Percentiles rank a stretch among this genome's conserved stretches.
Evolutionary conservation across 1,140 invertebrate genomes (phyloP).

Genomic region (Mercenaria mercenaria): DNA sequence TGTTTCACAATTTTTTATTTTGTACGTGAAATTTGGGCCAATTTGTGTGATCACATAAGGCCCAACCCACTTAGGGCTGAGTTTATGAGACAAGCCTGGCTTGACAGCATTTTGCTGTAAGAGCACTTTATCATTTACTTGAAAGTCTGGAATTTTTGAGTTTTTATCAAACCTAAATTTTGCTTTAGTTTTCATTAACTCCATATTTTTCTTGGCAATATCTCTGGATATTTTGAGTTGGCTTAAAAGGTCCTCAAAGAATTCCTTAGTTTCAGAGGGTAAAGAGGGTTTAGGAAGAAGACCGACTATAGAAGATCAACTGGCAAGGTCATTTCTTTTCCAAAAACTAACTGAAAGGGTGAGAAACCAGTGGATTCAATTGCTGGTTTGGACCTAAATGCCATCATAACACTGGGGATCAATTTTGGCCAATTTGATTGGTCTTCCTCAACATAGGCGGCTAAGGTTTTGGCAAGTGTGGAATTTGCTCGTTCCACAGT

Average conservation of each 20-base stretch:
- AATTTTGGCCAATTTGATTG: constrained; percentile 56
- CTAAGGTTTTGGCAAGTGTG: constrained; percentile 43
- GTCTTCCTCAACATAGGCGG: constrained; percentile 45
- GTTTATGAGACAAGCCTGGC: constrained; percentile 14
- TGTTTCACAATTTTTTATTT: constrained; percentile 10
- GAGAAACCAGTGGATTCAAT: constrained; percentile 21
- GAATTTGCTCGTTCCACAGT: constrained; percentile 64
- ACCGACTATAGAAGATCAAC: neutral
- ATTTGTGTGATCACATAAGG: constrained; percentile 26
- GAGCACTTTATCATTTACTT: constrained; percentile 38
- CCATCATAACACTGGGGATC: constrained; percentile 58
- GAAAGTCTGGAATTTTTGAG: constrained; percentile 34
- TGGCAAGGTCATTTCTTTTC: too few species aligned
- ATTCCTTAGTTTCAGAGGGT: neutral
- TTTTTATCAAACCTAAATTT: constrained; percentile 13
- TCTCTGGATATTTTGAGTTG: constrained; percentile 5
- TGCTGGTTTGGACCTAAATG: constrained; percentile 38
- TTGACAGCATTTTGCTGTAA: constrained; percentile 7
- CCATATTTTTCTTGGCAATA: constrained; percentile 24
- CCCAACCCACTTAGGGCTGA: constrained; percentile 14
- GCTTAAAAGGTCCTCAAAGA: neutral
- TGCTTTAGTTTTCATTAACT: neutral
- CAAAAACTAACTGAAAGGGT: constrained; percentile 21
- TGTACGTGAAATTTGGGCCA: constrained; percentile 45
- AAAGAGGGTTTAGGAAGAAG: constrained; percentile 43